phyloP scores from a whole-genome alignment of 2,797 vertebrate genomes.

The Semaprochilodus insignis region DNA sequence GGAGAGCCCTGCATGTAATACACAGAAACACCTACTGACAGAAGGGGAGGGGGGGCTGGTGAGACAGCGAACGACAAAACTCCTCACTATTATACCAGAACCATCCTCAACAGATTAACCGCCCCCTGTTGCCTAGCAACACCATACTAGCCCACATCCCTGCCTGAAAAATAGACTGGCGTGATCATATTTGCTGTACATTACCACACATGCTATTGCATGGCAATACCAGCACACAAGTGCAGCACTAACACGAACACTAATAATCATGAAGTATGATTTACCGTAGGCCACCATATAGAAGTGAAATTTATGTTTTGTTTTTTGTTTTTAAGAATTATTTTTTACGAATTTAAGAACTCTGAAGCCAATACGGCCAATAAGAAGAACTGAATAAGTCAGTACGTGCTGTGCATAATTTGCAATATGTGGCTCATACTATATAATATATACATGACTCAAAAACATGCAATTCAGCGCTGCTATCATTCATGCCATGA shows the following conservation, averaged over 20 bases:
- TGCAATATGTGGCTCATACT: too few species aligned
- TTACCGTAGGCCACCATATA: not conserved
- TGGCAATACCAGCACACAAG: constrained; percentile 30
- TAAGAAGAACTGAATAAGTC: too few species aligned
- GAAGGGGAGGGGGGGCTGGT: constrained; percentile 10
- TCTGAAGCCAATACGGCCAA: too few species aligned
- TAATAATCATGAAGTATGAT: not conserved
- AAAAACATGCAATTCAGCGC: too few species aligned
- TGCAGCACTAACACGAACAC: constrained; percentile 18
- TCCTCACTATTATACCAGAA: constrained; percentile 53
- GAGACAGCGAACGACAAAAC: constrained; percentile 23
- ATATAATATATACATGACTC: too few species aligned
- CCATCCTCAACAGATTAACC: constrained; percentile 44
- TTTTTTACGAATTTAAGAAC: too few species aligned
- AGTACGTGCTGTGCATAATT: too few species aligned
- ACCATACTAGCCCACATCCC: constrained; percentile 22
- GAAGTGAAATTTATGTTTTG: too few species aligned
- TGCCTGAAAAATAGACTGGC: constrained; percentile 26
- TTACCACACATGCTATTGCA: constrained; percentile 10
- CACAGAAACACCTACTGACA: constrained; percentile 53
- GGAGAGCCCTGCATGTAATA: constrained; percentile 47
- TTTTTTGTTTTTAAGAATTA: too few species aligned
- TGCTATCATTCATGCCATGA: too few species aligned
- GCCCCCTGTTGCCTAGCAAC: constrained; percentile 63
- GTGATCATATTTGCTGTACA: constrained; percentile 16